phyloP scores from a whole-genome alignment of 2,888 invertebrate genomes.

The Cerastis rubricosa region DNA sequence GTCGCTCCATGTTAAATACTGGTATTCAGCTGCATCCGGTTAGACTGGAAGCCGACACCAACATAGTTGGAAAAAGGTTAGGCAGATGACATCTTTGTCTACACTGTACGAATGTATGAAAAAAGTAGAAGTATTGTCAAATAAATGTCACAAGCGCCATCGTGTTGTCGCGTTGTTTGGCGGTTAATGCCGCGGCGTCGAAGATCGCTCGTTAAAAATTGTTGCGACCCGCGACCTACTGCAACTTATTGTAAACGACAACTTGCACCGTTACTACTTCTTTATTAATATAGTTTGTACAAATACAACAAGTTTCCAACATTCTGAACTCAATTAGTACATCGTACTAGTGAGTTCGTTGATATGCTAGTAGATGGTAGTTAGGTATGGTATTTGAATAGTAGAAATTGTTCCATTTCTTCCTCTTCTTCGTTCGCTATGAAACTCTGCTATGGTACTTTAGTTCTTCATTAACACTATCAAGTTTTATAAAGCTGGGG shows the following conservation, averaged over 20 bases:
- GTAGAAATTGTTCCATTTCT: background rate
- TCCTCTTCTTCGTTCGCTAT: background rate
- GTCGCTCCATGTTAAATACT: too few relatives aligned
- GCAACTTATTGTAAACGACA: slow-evolving; percentile 35
- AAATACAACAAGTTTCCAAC: slow-evolving; percentile 1
- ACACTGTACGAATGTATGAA: background rate
- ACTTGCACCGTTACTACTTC: slow-evolving; percentile 27
- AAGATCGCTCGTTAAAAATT: slow-evolving; percentile 57
- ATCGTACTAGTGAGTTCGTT: slow-evolving; percentile 6
- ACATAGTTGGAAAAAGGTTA: too few relatives aligned
- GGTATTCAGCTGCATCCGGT: too few relatives aligned
- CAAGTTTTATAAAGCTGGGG: background rate
- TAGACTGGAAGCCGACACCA: too few relatives aligned
- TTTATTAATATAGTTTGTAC: slow-evolving; percentile 36
- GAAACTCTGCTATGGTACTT: background rate
- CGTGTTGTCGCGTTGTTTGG: background rate
- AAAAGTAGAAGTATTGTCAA: background rate
- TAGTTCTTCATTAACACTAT: background rate
- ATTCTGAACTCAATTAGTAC: slow-evolving; percentile 11
- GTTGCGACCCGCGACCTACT: slow-evolving; percentile 19
- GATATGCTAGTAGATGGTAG: background rate
- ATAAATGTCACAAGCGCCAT: background rate
- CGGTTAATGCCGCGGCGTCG: slow-evolving; percentile 5
- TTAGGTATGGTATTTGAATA: background rate
- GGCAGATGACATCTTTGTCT: background rate